Evolutionary conservation across 2,113 vertebrate species (phyloP).

Genomic region (Muntiacus reevesi): DNA sequence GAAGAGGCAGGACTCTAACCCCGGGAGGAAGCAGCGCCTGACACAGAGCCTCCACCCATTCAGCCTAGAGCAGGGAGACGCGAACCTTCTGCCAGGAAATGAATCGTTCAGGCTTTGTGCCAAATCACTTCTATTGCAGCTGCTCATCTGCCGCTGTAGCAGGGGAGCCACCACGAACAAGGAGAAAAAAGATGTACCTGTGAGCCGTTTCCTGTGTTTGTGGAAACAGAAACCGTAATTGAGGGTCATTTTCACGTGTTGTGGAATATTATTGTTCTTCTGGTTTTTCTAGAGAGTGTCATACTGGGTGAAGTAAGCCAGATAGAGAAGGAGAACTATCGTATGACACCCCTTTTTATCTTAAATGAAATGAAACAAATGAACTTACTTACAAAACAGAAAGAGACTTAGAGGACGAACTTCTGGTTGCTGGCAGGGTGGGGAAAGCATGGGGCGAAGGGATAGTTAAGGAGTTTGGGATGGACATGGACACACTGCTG

Average conservation of each 20-base stretch:
- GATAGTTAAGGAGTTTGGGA: neutral
- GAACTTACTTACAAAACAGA: neutral
- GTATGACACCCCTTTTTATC: neutral
- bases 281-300: neutral
- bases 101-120: rapidly evolving
- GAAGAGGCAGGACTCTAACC: neutral
- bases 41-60: neutral
- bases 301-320: neutral
- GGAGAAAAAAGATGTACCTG: rapidly evolving
- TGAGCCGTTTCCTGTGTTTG: neutral
- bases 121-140: rapidly evolving
- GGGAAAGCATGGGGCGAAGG: neutral
- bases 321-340: neutral
- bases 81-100: neutral
- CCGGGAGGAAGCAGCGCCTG: rapidly evolving
- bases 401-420: neutral
- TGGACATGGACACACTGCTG: neutral
- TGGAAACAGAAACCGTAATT: neutral
- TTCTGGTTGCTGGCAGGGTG: neutral
- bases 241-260: neutral
- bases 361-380: neutral
- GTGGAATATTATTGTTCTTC: neutral
- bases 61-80: rapidly evolving
- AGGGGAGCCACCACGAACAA: rapidly evolving
- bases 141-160: rapidly evolving